Base-by-base conservation (phyloP, 2,113 vertebrate genomes). In the Oryzias woworae region DNA sequence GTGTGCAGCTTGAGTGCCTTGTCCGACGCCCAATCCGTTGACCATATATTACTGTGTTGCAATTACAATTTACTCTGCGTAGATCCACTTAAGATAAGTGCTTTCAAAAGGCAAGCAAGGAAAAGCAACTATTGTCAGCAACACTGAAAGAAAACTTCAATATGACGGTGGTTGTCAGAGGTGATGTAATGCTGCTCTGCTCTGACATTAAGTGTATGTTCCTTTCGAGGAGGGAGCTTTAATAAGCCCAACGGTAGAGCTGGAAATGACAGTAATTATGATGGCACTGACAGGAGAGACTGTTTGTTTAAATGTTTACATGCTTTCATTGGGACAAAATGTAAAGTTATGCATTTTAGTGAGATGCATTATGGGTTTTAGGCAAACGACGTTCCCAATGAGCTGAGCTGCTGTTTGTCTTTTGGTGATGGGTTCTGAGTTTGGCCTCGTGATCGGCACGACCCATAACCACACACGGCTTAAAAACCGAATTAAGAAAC, bases 11-110 rank as follows among this genome's bases (percentile, higher is more conserved):
- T 66, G 71, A 84, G 78, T 77, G 69, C 69, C 54, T 62, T 52
- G 58, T 53, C 47, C 72, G 63, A 59, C 62, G 60, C 69, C 70
- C 77, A 82, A 67, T 67, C 66, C 66, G 78, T 71, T 71, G 59
- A 64, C 69, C 60, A 42, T 85, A 87, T 83, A 78, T 81, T 78
- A 79, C 62, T 65, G 71, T 44, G 53, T 81, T 63, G 83, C 78
- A 87, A 90, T 89, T 88, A 89, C 87, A 84, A 86, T 89, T 85
- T 78, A 55, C 66, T 78, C 75, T 64, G 45, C 17, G 62, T 81
- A 66, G 76, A 82, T 71, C 82, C 87, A 89, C 87, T 88, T 85
- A 83, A 77, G 80, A 84, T 87, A 80, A 90, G 85, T 88, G 87
- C 86, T 87, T 86, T 88, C 75, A 85, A 89, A 85, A 80, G 77